Evolutionary conservation across 1,140 invertebrate species (phyloP), one percentile per base, ranked within the genome.

Genomic region (Ceratina calcarata): DNA sequence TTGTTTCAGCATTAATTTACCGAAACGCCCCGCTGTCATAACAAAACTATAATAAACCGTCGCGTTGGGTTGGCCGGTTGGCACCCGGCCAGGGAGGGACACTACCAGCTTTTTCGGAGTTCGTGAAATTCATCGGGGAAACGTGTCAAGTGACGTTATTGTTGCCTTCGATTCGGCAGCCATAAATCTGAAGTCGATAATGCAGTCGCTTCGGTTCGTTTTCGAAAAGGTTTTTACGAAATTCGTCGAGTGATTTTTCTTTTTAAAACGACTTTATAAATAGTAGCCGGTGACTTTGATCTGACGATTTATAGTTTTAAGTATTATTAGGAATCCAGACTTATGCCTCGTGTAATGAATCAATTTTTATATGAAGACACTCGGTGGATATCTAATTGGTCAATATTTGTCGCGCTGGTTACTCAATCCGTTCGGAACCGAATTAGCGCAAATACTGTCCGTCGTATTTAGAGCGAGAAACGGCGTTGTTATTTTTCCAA

Each of bases 21-120:
- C 89, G 87, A 87, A 92, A 90, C 90, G 87, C 83, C 82, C 81
- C 81, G 81, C 87, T 93, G 92, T 93, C 92, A 93, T 92, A 93
- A 93, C 92, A 93, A 91, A 92, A 91, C 92, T 93, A 93, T 93
- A 93, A 93, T 93, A 92, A 93, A 93, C 92, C 89, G 82, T 84
- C 37, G 37, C 37, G 37, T 45, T 45, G 6, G 37, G 37, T 45
- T 45, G 81, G 79, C 57, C 62, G 74, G 64, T 64, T 90, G 89
- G 89, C 82, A 32, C 32, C 0, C 62, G 27, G 89, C 89, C 89
- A 89, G 65, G 64, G 24, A 22, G 67, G 64, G 64, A n/a, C 37
- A 45, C 22, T 70, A 13, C 12, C 24, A 37, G 62, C 53, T 79
- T 67, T 81, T 77, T 73, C 45, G 72, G 57, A 78, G 51, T 83